Conservation (phyloP, 2,113 vertebrate genomes). For the Melanerpes aurifrons region DNA sequence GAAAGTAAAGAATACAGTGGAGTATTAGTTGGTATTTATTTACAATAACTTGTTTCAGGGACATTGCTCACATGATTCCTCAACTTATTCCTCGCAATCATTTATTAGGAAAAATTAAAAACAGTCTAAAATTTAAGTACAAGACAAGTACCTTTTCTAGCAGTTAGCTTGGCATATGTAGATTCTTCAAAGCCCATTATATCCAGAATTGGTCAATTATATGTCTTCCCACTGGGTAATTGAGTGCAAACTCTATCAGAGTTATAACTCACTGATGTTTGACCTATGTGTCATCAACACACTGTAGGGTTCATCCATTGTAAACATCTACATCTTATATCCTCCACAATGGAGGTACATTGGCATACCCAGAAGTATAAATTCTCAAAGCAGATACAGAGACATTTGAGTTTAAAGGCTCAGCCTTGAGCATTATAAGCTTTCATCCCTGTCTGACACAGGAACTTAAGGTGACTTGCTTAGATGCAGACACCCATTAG, state of each 20-base stretch:
- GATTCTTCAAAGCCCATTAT: not conserved
- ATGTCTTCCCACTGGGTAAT: not conserved
- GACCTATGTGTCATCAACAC: not conserved
- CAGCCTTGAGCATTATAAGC: not conserved
- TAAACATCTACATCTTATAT: not conserved
- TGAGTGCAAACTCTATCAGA: not conserved
- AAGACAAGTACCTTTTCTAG: not conserved
- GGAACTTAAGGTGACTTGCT: not conserved
- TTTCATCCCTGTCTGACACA: not conserved
- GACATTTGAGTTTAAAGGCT: not conserved
- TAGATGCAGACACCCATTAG: not conserved
- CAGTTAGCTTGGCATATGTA: not conserved
- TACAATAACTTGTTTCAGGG: not conserved
- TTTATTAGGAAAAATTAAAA: not conserved
- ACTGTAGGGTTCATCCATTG: not conserved
- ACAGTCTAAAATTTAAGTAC: not conserved
- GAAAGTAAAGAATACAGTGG: not conserved
- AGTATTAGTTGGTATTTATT: not conserved
- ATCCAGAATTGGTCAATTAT: not conserved
- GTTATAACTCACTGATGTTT: not conserved
- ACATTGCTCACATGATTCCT: not conserved
- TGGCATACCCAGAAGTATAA: accelerated
- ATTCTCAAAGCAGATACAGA: not conserved
- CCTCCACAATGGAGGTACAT: not conserved
- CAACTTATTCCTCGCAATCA: not conserved